Conservation (phyloP, 2,113 vertebrate genomes). For the Chaetodon auriga region DNA sequence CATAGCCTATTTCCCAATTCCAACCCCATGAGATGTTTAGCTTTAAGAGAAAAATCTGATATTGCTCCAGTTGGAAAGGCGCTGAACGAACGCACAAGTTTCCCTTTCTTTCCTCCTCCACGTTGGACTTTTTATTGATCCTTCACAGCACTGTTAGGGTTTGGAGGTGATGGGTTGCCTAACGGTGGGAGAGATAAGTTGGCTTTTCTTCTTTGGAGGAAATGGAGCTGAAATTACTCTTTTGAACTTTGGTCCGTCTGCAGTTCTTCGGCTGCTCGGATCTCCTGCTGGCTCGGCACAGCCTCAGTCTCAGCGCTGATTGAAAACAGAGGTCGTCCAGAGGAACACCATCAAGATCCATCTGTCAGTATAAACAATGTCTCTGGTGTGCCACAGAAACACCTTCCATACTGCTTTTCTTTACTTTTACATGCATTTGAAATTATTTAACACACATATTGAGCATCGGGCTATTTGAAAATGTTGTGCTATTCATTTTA, state of each 20-base stretch:
- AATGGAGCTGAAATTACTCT: constrained; percentile 68
- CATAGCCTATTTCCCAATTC: constrained; percentile 28
- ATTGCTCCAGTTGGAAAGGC: not conserved
- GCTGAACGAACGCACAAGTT: not conserved
- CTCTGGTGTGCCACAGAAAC: not conserved
- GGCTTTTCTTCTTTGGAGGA: constrained; percentile 51
- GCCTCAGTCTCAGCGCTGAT: constrained; percentile 12
- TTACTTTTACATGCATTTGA: not conserved
- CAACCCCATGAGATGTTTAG: not conserved
- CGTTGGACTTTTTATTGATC: constrained; percentile 57
- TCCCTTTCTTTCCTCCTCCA: not conserved
- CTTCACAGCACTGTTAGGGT: constrained; percentile 39
- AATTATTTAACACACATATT: not conserved
- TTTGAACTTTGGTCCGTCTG: constrained; percentile 47
- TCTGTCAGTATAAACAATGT: constrained; percentile 3
- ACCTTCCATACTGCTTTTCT: not conserved
- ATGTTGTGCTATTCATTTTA: not conserved
- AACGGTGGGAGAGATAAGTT: constrained; percentile 49
- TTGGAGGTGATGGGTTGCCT: constrained; percentile 44
- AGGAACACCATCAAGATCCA: not conserved
- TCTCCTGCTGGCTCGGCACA: constrained; percentile 19
- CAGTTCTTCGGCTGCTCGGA: constrained; percentile 20
- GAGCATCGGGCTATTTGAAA: not conserved
- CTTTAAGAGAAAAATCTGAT: not conserved
- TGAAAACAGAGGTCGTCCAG: constrained; percentile 22